Evolutionary conservation across 2,888 invertebrate species (phyloP), one percentile per base, ranked within the genome.

Genomic region (Halictus ligatus): DNA sequence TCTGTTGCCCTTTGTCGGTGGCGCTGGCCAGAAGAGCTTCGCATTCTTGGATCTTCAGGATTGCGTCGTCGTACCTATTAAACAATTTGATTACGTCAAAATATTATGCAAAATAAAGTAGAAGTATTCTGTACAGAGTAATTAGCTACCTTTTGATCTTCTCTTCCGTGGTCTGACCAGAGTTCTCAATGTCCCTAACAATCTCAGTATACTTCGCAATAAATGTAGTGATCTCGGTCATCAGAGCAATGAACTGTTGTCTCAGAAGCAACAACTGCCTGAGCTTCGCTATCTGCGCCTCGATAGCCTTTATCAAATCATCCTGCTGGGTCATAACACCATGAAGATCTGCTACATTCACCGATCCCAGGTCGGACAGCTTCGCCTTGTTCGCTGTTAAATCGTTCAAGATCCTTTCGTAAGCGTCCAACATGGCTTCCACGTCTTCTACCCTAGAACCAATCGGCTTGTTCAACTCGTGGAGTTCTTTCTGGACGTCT

Each of bases 1-100:
- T 99, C 94, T 98, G 98, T 93, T 98, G 98, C 0, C 99, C 99
- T 94, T 99, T 99, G 93, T 99, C 99, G 21, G 97, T 97, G 0
- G 99, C 98, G 8, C 98, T 97, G 0, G 98, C 98, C 13, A 99
- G 95, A 58, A 98, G 96, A 15, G 98, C 98, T 95, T 99, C 99
- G 94, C 98, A 98, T 92, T 98, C 98, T 95, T 98, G 98, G 78
- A 99, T 98, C 93, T 98, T 98, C 0, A 97, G 95, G 87, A 98
- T 98, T 0, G 98, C 97, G 89, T 98, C 98, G 92, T 98, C 98
- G 92, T 98, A 98, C 78, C 91, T 91, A 35, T 58, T 43, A 15
- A 35, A 18, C 18, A 29, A 60, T 60, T 60, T 29, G 5, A 60
- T 60, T 54, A 54, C 21, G 21, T 21, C 21, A 10, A 54, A 54